These are phyloP conservation scores for Sebastes dallii DNA, from an alignment of 2,797 vertebrate species.

Conservation along the genomic window DNA sequence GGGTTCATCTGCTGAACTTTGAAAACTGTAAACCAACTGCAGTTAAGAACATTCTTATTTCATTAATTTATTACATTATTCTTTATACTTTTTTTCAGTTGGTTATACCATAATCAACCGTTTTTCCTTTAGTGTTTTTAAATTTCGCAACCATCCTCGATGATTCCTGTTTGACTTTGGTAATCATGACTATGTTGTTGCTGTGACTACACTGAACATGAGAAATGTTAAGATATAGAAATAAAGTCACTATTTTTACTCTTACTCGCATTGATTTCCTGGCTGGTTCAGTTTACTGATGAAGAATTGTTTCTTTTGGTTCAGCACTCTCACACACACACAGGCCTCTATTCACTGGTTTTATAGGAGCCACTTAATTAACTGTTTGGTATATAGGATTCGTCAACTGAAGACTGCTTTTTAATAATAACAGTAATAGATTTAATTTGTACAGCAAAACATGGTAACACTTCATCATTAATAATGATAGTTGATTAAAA, in stretches of 20 bases:
- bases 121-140: background rate
- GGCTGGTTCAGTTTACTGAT: background rate
- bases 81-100: background rate
- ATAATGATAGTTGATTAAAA: no score
- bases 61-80: constrained; percentile 13
- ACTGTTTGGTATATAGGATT: background rate
- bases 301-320: background rate
- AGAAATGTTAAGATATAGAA: background rate
- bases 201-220: background rate
- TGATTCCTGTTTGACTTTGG: background rate
- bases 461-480: background rate
- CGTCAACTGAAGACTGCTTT: background rate
- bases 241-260: constrained; percentile 17
- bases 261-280: background rate
- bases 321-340: background rate
- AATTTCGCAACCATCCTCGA: background rate
- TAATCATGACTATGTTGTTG: background rate
- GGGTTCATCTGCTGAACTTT: background rate
- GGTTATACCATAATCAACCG: background rate
- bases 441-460: background rate
- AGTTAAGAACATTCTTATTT: background rate
- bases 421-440: background rate
- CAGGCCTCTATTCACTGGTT: background rate
- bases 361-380: background rate
- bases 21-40: background rate